Evolutionary conservation across 2,797 vertebrate genomes (phyloP).

Genomic region (Pseudochromis fuscus): DNA sequence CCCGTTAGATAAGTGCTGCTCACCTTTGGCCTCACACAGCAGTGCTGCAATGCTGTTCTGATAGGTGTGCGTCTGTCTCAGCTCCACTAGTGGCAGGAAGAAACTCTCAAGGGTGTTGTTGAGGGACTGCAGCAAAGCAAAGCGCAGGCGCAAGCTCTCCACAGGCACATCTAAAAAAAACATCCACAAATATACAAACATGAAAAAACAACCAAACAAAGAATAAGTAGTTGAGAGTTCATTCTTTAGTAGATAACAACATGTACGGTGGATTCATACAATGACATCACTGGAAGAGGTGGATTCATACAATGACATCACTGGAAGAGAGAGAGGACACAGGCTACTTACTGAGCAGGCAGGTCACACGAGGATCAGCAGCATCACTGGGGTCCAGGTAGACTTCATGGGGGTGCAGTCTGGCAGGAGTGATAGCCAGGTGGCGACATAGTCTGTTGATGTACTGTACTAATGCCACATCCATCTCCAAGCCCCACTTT

Average conservation of each 20-base stretch:
- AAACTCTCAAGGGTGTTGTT: conserved; percentile 96
- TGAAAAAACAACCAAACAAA: background rate
- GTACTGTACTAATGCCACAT: conserved; percentile 94
- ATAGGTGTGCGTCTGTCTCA: conserved; percentile 91
- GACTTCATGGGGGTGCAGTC: conserved; percentile 96
- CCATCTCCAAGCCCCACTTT: conserved; percentile 97
- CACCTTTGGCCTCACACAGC: conserved; percentile 95
- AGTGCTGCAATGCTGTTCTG: conserved; percentile 92
- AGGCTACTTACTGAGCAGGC: conserved; percentile 88
- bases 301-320: background rate
- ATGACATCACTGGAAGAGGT: too few relatives aligned
- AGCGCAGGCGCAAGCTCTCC: conserved; percentile 94
- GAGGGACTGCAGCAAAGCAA: conserved; percentile 96
- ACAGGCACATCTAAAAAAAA: conserved; percentile 89
- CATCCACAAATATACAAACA: conserved; percentile 9
- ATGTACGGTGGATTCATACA: background rate
- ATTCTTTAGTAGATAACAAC: background rate
- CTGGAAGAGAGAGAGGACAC: background rate
- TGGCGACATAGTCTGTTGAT: conserved; percentile 96
- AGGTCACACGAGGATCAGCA: conserved; percentile 91
- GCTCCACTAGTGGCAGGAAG: conserved; percentile 95
- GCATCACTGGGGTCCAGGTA: conserved; percentile 92
- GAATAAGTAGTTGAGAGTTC: background rate
- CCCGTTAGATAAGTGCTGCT: conserved; percentile 38
- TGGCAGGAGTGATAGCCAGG: conserved; percentile 94